These are phyloP conservation scores for Hippasteria phrygiana DNA, from an alignment of 53 echinoderm and acorn worm genomes.

Conservation along the genomic window DNA sequence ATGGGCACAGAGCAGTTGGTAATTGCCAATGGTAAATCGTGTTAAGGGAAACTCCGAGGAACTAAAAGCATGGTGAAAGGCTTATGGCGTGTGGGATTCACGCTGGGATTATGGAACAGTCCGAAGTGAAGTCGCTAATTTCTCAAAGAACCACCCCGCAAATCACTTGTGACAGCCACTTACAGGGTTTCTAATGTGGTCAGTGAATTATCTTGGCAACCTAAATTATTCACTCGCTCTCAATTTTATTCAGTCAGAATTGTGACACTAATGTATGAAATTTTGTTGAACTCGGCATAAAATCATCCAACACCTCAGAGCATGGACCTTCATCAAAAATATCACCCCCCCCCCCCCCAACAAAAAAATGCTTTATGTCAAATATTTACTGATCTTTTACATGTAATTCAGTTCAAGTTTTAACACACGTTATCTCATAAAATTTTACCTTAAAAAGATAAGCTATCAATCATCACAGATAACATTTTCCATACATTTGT, in stretches of 20 bases:
- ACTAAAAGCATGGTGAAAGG: neutral
- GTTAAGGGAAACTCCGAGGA: neutral
- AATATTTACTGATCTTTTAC: neutral
- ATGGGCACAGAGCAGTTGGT: neutral
- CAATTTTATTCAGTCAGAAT: neutral
- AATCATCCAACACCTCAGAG: no score
- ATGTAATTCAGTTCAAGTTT: neutral
- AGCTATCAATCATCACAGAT: no score
- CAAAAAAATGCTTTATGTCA: neutral
- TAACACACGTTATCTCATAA: no score
- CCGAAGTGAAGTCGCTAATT: conserved; percentile 11
- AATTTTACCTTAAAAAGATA: no score
- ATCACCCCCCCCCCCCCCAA: no score
- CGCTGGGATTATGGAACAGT: neutral
- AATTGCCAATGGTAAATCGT: neutral
- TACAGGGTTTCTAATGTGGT: neutral
- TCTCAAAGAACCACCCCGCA: neutral
- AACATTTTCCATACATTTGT: no score
- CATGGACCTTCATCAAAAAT: no score
- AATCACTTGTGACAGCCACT: conserved; percentile 45
- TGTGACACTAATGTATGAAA: neutral
- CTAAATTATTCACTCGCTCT: neutral
- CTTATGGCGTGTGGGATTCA: neutral
- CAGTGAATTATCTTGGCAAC: conserved; percentile 3
- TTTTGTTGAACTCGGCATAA: no score